phyloP scores from a whole-genome alignment of 2,113 vertebrate genomes.

The Eurystomus gularis region DNA sequence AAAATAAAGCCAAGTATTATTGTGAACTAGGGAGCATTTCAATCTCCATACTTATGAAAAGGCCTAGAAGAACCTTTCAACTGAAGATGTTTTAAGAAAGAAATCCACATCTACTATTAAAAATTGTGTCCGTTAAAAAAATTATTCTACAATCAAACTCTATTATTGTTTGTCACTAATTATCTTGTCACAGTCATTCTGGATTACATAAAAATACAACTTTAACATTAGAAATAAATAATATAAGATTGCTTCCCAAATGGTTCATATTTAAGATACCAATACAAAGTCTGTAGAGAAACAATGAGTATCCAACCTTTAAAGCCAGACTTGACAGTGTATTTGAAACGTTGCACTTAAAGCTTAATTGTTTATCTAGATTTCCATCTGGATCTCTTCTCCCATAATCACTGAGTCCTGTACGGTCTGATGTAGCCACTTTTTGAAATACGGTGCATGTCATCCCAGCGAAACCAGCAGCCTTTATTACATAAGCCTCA shows the following conservation, averaged over 20 bases:
- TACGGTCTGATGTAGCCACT: constrained; percentile 81
- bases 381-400: constrained; percentile 81
- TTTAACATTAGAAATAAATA: not conserved
- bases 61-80: not conserved
- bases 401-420: constrained; percentile 74
- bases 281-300: not conserved
- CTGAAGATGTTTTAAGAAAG: not conserved
- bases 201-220: not conserved
- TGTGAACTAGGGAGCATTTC: not conserved
- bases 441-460: constrained; percentile 94
- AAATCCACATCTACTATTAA: not conserved
- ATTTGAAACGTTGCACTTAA: constrained; percentile 94
- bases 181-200: not conserved
- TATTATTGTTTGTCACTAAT: not conserved
- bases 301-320: constrained; percentile 77
- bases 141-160: not conserved
- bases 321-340: constrained; percentile 88
- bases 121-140: not conserved
- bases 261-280: not conserved
- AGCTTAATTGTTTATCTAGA: constrained; percentile 91
- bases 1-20: not conserved
- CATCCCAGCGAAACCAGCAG: constrained; percentile 91
- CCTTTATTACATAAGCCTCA: constrained; percentile 90
- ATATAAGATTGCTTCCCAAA: not conserved
- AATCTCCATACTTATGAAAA: not conserved